These are phyloP conservation scores for Xenops minutus DNA, from an alignment of 2,797 vertebrate genomes.

Conservation along the genomic window DNA sequence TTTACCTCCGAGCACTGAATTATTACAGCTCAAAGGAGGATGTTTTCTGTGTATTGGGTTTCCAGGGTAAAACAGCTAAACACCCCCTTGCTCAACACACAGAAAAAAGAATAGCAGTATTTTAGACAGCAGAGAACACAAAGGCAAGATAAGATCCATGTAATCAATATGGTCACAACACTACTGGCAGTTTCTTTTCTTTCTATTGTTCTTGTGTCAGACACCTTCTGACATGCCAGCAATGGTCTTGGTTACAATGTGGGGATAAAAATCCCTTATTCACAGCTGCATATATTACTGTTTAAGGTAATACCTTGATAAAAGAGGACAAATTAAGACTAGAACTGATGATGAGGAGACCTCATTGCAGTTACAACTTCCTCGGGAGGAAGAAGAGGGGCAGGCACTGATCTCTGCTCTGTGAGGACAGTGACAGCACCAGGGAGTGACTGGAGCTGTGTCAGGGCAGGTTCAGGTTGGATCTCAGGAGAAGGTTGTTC, in stretches of 20 bases:
- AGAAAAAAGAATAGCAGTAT: background rate
- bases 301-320: background rate
- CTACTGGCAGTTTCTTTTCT: background rate
- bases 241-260: background rate
- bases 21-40: background rate
- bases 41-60: background rate
- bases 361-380: background rate
- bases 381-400: background rate
- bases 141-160: background rate
- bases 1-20: background rate
- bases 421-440: background rate
- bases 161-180: slow-evolving; percentile 18
- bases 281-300: background rate
- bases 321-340: background rate
- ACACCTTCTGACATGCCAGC: background rate
- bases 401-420: background rate
- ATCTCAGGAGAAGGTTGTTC: background rate
- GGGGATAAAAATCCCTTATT: background rate
- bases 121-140: background rate
- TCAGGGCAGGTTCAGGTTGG: background rate
- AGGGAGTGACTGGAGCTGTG: background rate
- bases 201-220: background rate
- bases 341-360: background rate
- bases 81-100: background rate
- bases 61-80: background rate